phyloP scores from a whole-genome alignment of 2,113 vertebrate species.

The Melanotaenia duboulayi region DNA sequence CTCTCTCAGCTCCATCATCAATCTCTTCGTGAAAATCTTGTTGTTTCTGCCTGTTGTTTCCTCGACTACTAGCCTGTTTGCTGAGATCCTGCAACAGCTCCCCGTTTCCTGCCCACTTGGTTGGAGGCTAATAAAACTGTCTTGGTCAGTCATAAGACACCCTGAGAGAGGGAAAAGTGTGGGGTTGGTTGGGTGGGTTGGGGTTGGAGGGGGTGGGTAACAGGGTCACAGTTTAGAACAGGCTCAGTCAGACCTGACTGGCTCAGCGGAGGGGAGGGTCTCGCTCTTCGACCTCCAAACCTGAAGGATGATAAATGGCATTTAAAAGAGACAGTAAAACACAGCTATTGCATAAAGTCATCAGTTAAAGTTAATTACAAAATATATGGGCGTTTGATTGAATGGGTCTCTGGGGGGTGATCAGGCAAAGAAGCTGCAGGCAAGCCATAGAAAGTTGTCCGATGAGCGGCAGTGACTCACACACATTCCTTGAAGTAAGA shows the following conservation, averaged over 20 bases:
- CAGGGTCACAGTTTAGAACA: slow-evolving; percentile 48
- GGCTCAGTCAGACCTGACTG: slow-evolving; percentile 47
- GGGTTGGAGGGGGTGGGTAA: slow-evolving; percentile 11
- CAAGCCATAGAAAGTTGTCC: slow-evolving; percentile 58
- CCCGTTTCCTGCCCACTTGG: slow-evolving; percentile 79
- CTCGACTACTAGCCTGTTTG: slow-evolving; percentile 72
- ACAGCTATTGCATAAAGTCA: slow-evolving; percentile 76
- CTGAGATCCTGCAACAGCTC: slow-evolving; percentile 63
- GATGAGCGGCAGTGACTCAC: slow-evolving; percentile 74
- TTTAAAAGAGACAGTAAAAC: slow-evolving; percentile 82
- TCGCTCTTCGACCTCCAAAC: slow-evolving; percentile 51
- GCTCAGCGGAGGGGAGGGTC: slow-evolving; percentile 50
- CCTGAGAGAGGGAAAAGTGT: slow-evolving; percentile 41
- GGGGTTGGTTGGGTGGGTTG: slow-evolving; percentile 19
- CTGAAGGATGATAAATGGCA: slow-evolving; percentile 66
- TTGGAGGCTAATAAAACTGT: slow-evolving; percentile 80
- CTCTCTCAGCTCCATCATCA: slow-evolving; percentile 71
- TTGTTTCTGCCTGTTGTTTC: slow-evolving; percentile 78
- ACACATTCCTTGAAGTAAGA: slow-evolving; percentile 73
- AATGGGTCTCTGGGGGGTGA: slow-evolving; percentile 75
- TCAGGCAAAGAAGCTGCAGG: slow-evolving; percentile 76
- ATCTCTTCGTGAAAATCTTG: slow-evolving; percentile 74
- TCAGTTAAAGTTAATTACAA: slow-evolving; percentile 80
- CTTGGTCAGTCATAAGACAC: slow-evolving; percentile 77
- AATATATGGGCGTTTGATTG: slow-evolving; percentile 80